Conservation (phyloP, 1,140 invertebrate species). For the Paraescarpia echinospica region DNA sequence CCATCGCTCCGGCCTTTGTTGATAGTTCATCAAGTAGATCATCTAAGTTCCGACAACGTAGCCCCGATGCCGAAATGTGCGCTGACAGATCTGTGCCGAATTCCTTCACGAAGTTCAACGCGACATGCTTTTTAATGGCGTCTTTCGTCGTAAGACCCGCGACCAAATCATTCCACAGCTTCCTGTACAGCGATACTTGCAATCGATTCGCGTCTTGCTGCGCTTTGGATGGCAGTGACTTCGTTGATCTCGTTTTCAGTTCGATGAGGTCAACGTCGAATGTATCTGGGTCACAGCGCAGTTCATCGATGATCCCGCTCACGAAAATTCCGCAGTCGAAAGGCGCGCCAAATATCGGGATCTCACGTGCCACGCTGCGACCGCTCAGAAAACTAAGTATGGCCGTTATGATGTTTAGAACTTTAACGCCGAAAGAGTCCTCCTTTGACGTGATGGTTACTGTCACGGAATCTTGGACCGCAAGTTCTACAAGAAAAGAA, state of each 20-base stretch:
- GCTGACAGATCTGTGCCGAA: conserved; percentile 37
- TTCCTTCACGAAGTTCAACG: conserved; percentile 33
- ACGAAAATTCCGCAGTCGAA: conserved; percentile 43
- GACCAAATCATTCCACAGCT: conserved; percentile 47
- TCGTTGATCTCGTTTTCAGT: conserved; percentile 46
- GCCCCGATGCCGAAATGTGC: conserved; percentile 26
- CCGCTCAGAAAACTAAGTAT: conserved; percentile 41
- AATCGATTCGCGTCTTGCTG: conserved; percentile 41
- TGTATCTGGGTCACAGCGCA: conserved; percentile 45
- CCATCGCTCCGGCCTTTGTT: not conserved
- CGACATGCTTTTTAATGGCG: conserved; percentile 35
- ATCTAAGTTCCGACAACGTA: conserved; percentile 31
- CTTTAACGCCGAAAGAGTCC: conserved; percentile 48
- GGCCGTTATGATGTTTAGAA: conserved; percentile 43
- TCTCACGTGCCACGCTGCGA: conserved; percentile 40
- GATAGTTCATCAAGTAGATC: conserved; percentile 35
- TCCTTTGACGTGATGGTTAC: conserved; percentile 44
- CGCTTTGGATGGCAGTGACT: conserved; percentile 39
- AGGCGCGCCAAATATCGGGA: conserved; percentile 51
- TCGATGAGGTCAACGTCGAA: conserved; percentile 43
- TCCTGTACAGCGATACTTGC: conserved; percentile 45
- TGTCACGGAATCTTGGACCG: conserved; percentile 43
- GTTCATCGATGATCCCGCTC: conserved; percentile 52
- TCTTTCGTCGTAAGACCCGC: conserved; percentile 40
- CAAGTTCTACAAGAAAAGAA: conserved; percentile 43